Base-by-base conservation (phyloP, 1,140 invertebrate species). In the Ceratina calcarata region DNA sequence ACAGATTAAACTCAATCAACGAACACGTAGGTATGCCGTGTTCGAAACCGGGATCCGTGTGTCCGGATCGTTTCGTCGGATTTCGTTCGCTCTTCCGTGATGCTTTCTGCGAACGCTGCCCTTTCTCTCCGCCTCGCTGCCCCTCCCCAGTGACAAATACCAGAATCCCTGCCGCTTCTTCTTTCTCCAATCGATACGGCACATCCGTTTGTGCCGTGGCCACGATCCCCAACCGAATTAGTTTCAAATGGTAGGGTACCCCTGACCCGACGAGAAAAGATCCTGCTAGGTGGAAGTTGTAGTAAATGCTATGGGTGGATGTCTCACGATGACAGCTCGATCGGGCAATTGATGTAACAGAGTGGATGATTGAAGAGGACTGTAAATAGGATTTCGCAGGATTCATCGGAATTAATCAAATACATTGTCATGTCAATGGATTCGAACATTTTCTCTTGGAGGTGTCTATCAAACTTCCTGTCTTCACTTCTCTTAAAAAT, bases 1-100 rank as follows among this genome's bases (percentile, higher is more conserved):
- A 91, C 89, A 91, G 90, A 91, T 90, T 91, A 90, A 88, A 87
- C 88, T 90, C 90, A 87, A 91, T 91, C 90, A 91, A 90, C 87
- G 85, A 84, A 87, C 88, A 86, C 86, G 87, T n/a, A n/a, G n/a
- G n/a, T 83, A 81, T 87, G 78, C 70, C 53, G 58, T 18, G 51
- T 55, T 55, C 68, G 27, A 4, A 4, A n/a, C 55, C 53, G 62
- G 51, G 18, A n/a, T 72, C 53, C 53, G 37, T 81, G 81, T 27
- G 67, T 49, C 73, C 67, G 60, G 53, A 80, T 66, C 71, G 72
- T 88, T 87, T 86, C 71, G 74, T 49, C 18, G 57, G 62, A 76
- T 72, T 74, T 84, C 84, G 53, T 20, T 55, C 57, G 24, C 58
- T 15, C 67, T 53, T 68, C 70, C 65, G 22, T 27, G 32, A 6